Base-by-base conservation (phyloP, 2,888 invertebrate species). In the Rhopalosiphum nymphaeae region DNA sequence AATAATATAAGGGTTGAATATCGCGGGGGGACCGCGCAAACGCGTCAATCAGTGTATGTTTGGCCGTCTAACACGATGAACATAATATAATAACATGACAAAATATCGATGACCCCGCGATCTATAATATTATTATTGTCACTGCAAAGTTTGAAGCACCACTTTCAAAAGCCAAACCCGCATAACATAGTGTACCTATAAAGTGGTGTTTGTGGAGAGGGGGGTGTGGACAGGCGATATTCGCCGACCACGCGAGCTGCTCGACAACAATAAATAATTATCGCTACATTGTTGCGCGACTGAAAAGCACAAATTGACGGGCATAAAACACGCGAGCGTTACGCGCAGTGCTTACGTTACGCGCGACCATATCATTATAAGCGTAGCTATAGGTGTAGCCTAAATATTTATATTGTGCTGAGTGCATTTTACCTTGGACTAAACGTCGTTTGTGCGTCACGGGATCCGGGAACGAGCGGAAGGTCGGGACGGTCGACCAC, bases 351-450 rank as follows among this genome's bases (percentile, higher is more conserved):
- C 53, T 53, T 21, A 21, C 49, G 49, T 49, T 85, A 29, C 85
- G 85, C 44, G 44, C 44, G 78, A 36, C 78, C 7, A 16, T 53
- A 21, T 5, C 53, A 5, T 53, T 53, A 21, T 16, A 36, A 78
- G 78, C 78, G 78, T 67, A 53, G 4, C 2, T 21, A 10, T 16
- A 9, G 21, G 44, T 44, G 53, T 21, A 53, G 21, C 53, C 53
- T 21, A 21, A 29, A 29, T 44, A 85, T 44, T 13, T 53, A 53
- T 44, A 44, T 85, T 44, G 85, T 85, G 44, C 11, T 29, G 53
- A 53, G 53, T 25, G 53, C n/a, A 49, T n/a, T 46, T 91, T 91
- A 91, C 91, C 91, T 91, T 91, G 91, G 49, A 91, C 46, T 49
- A 49, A 29, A 67, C n/a, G 57, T 49, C 46, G 91, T 44, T 49